Conservation (phyloP, 2,888 invertebrate species). For the Nephrotoma appendiculata region DNA sequence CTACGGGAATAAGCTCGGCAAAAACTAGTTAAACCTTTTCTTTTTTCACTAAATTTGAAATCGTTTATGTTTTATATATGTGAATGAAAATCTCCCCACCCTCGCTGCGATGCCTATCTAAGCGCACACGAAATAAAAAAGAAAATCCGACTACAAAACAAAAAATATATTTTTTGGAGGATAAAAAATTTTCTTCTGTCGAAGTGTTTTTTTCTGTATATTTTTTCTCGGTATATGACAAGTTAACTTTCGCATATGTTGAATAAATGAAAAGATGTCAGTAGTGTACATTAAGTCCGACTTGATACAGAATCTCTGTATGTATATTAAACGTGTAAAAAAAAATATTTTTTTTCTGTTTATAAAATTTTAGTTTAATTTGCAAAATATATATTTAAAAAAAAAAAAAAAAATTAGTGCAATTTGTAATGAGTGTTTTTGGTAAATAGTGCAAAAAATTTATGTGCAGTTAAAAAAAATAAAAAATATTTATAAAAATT, state of each 20-base stretch:
- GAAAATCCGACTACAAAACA: neutral
- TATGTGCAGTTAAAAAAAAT: neutral
- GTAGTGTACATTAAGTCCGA: slow-evolving; percentile 5
- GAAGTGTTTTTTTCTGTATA: neutral
- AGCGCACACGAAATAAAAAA: neutral
- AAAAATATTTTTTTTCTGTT: neutral
- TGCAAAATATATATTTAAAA: neutral
- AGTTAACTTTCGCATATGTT: slow-evolving; percentile 1
- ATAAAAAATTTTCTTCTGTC: neutral
- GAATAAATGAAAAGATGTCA: slow-evolving; percentile 4
- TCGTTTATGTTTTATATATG: neutral
- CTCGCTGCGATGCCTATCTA: neutral
- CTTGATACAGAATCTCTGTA: neutral
- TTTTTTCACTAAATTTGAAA: neutral
- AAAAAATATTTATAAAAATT: neutral
- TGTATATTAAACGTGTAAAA: neutral
- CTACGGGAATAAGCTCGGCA: neutral
- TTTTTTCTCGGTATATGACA: neutral
- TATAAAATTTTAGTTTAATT: neutral
- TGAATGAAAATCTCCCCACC: neutral
- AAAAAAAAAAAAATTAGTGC: neutral
- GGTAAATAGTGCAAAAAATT: neutral
- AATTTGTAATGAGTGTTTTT: neutral
- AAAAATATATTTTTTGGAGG: neutral
- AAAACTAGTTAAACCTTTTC: neutral